Percentiles rank a stretch among this genome's conserved stretches.
phyloP scores from a whole-genome alignment of 2,888 invertebrate genomes.

The Thecocarcelia acutangulata region DNA sequence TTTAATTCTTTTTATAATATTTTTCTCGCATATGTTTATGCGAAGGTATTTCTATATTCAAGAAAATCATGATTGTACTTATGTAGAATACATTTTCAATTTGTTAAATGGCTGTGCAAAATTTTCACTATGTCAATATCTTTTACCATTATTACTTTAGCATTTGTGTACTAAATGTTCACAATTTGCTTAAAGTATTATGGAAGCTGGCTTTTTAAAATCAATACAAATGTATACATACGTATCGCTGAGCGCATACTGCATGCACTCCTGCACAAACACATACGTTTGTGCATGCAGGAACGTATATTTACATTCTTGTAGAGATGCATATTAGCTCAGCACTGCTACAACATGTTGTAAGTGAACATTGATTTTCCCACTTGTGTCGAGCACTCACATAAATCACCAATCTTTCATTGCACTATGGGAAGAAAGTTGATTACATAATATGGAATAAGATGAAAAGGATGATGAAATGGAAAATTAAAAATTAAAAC shows the following conservation, averaged over 20 bases:
- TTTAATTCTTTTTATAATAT: neutral
- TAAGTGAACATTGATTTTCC: slow-evolving; percentile 63
- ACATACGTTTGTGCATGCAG: neutral
- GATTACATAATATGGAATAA: no score
- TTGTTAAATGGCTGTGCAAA: slow-evolving; percentile 62
- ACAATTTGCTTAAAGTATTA: slow-evolving; percentile 65
- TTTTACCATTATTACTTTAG: slow-evolving; percentile 41
- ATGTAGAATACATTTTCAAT: slow-evolving; percentile 51
- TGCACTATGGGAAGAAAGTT: slow-evolving; percentile 29
- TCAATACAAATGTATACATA: slow-evolving; percentile 31
- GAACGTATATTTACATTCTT: neutral
- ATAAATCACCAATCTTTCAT: slow-evolving; percentile 28
- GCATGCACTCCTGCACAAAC: neutral
- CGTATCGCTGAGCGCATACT: neutral
- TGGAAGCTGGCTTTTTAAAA: slow-evolving; percentile 47
- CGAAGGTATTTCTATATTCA: neutral
- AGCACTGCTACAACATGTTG: slow-evolving; percentile 45
- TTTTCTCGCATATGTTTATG: neutral
- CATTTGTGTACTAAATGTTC: slow-evolving; percentile 34
- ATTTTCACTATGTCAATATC: slow-evolving; percentile 54
- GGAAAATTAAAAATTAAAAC: no score
- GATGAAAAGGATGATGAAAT: no score
- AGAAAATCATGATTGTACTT: neutral
- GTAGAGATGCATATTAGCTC: slow-evolving; percentile 38
- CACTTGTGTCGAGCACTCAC: slow-evolving; percentile 28